phyloP scores from a whole-genome alignment of 2,888 invertebrate species.

The Euphydryas editha region DNA sequence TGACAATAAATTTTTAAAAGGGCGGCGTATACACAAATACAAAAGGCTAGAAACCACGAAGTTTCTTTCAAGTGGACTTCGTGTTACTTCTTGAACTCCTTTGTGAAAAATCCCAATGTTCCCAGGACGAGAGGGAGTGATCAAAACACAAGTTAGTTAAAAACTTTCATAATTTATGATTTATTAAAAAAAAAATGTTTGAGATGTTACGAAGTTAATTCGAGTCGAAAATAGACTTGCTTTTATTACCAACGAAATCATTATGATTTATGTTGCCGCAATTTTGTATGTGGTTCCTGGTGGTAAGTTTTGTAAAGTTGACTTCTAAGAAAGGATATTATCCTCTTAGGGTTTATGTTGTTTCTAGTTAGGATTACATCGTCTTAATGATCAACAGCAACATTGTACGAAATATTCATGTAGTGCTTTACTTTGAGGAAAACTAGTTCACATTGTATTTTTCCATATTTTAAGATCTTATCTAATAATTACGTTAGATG shows the following conservation, averaged over 20 bases:
- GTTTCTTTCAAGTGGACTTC: constrained; percentile 67
- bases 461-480: too few relatives aligned
- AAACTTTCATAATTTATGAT: constrained; percentile 44
- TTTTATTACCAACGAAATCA: constrained; percentile 20
- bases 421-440: neutral
- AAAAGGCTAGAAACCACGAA: constrained; percentile 66
- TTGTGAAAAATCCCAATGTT: constrained; percentile 64
- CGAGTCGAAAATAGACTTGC: constrained; percentile 14
- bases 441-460: neutral
- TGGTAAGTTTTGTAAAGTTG: constrained; percentile 7
- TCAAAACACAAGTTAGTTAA: constrained; percentile 64
- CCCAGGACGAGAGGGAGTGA: constrained; percentile 78
- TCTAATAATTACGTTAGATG: too few relatives aligned
- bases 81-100: constrained; percentile 48
- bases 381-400: neutral
- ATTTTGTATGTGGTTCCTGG: constrained; percentile 8
- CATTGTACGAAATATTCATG: constrained; percentile 3
- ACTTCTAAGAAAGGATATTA: constrained; percentile 3
- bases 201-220: constrained; percentile 17
- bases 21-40: constrained; percentile 74
- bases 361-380: constrained; percentile 22
- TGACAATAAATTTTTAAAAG: constrained; percentile 79
- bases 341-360: constrained; percentile 17
- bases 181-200: constrained; percentile 25
- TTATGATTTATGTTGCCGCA: constrained; percentile 14